phyloP scores from a whole-genome alignment of 2,113 vertebrate genomes.

The Dipodomys merriami region DNA sequence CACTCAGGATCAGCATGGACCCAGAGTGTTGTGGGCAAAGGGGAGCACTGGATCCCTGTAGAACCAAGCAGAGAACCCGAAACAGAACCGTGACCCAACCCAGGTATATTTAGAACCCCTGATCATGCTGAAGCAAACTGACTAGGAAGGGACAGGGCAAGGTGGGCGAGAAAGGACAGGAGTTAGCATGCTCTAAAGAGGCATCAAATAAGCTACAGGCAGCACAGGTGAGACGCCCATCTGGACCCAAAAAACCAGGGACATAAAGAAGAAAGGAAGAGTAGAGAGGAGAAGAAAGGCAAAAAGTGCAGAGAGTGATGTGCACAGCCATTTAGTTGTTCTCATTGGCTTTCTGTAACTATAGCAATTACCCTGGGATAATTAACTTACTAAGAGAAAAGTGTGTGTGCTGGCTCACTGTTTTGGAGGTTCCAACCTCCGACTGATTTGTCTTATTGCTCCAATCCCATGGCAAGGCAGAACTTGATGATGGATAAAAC shows the following conservation, averaged over 20 bases:
- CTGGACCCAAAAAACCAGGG: neutral
- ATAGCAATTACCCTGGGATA: neutral
- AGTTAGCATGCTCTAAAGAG: neutral
- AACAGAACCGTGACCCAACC: neutral
- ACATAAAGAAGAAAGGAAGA: neutral
- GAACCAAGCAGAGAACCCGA: neutral
- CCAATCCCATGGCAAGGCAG: neutral
- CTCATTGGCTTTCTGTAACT: neutral
- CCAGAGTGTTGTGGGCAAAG: neutral
- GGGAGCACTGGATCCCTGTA: neutral
- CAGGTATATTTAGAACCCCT: neutral
- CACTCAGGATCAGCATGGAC: neutral
- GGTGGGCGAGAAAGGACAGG: neutral
- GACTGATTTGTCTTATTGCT: neutral
- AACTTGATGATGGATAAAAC: neutral
- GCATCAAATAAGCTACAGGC: neutral
- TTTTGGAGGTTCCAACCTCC: neutral
- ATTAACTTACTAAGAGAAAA: neutral
- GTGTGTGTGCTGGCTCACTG: neutral
- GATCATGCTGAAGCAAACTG: neutral
- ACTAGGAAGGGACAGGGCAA: neutral
- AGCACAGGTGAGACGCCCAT: neutral
- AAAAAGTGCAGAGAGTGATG: neutral
- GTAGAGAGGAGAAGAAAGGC: neutral
- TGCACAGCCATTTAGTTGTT: neutral